These are phyloP conservation scores for Stenichneumon culpator DNA, from an alignment of 2,888 invertebrate genomes.

Conservation along the genomic window DNA sequence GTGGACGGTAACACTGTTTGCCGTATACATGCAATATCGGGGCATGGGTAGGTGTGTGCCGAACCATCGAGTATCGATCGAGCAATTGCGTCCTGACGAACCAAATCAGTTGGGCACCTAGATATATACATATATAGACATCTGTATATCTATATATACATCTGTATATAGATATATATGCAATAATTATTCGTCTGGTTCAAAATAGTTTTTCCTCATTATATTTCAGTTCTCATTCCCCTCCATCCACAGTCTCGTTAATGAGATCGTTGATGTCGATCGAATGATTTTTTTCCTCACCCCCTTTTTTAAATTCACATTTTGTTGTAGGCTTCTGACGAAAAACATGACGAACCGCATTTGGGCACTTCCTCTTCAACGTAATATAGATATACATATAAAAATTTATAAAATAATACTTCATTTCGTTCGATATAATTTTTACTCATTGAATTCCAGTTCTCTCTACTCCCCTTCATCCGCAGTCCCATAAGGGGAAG, in stretches of 20 bases:
- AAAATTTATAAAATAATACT: no score
- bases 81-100: slow-evolving; percentile 56
- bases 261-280: slow-evolving; percentile 10
- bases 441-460: no score
- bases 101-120: slow-evolving; percentile 62
- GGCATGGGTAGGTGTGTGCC: neutral
- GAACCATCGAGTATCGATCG: slow-evolving; percentile 54
- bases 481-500: no score
- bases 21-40: neutral
- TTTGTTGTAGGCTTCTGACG: no score
- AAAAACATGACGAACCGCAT: no score
- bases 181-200: neutral
- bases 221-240: neutral
- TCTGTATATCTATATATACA: neutral
- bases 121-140: no score
- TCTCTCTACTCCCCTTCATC: no score
- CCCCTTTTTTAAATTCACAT: no score
- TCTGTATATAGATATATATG: slow-evolving; percentile 8
- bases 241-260: neutral
- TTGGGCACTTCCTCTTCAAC: no score
- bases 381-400: no score
- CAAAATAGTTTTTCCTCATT: neutral
- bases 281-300: no score
- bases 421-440: no score
- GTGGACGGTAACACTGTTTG: slow-evolving; percentile 14